Conservation (phyloP, 1,140 invertebrate genomes). For the Drosophila obscura region DNA sequence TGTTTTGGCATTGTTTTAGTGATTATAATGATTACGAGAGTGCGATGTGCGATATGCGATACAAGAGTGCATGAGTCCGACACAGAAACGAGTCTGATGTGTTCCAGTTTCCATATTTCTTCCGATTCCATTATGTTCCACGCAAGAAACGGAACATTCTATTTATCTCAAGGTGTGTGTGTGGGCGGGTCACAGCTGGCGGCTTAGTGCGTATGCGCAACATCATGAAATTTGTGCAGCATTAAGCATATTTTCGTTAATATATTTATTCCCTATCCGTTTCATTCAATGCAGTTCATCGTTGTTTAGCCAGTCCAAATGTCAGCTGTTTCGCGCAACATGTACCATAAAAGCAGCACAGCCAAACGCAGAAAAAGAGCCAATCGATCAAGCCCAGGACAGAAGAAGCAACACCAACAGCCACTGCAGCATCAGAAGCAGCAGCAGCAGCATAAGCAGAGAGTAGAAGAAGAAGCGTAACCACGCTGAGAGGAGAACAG, state of each 20-base stretch:
- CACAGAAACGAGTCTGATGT: background rate
- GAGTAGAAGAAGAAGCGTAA: conserved; percentile 20
- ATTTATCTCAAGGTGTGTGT: background rate
- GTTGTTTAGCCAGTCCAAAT: conserved; percentile 56
- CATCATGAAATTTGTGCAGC: background rate
- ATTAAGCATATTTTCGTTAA: conserved; percentile 2
- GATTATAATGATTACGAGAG: too few species aligned
- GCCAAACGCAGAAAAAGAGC: conserved; percentile 77
- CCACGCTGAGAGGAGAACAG: background rate
- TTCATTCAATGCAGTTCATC: conserved; percentile 37
- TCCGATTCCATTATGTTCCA: too few species aligned
- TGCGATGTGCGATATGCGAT: too few species aligned
- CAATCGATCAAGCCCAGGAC: conserved; percentile 61
- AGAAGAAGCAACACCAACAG: conserved; percentile 35
- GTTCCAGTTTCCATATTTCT: too few species aligned
- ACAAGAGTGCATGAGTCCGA: background rate
- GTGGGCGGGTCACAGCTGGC: conserved; percentile 11
- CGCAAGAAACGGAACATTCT: too few species aligned
- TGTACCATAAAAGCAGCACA: conserved; percentile 75
- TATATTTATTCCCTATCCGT: background rate
- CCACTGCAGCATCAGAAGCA: background rate
- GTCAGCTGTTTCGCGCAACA: conserved; percentile 77
- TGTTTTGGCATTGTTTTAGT: too few species aligned
- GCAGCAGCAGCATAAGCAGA: conserved; percentile 6
- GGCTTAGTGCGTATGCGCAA: conserved; percentile 69